These are phyloP conservation scores for Procavia capensis DNA, from an alignment of 2,113 vertebrate genomes.

Conservation along the genomic window DNA sequence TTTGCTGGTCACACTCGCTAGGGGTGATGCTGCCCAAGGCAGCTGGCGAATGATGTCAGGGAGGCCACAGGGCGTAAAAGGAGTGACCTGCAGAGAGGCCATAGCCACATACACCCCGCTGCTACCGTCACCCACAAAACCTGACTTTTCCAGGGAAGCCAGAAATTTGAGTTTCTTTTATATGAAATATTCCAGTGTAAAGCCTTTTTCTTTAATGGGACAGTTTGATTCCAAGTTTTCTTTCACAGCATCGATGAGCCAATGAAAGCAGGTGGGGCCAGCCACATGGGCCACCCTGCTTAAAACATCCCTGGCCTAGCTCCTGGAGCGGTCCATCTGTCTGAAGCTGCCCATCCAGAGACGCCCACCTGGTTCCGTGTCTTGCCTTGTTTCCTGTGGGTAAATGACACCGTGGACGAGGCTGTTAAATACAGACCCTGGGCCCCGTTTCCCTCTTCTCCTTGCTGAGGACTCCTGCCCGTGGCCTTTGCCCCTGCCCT, in stretches of 20 bases:
- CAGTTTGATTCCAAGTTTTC: neutral
- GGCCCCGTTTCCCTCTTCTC: neutral
- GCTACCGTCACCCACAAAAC: neutral
- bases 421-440: neutral
- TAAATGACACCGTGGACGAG: neutral
- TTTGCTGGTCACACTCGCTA: rapidly evolving
- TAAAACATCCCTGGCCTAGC: neutral
- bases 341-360: neutral
- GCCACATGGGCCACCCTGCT: neutral
- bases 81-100: neutral
- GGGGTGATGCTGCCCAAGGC: neutral
- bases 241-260: neutral
- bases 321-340: neutral
- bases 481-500: too few relatives aligned
- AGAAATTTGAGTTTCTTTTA: neutral
- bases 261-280: neutral
- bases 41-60: rapidly evolving
- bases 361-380: neutral
- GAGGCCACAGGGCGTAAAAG: rapidly evolving
- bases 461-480: neutral
- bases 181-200: neutral
- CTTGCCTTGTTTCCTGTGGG: neutral
- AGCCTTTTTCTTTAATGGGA: neutral
- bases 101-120: rapidly evolving
- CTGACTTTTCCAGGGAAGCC: neutral